Conservation (phyloP, 2,888 invertebrate species). For the Argynnis bischoffii region DNA sequence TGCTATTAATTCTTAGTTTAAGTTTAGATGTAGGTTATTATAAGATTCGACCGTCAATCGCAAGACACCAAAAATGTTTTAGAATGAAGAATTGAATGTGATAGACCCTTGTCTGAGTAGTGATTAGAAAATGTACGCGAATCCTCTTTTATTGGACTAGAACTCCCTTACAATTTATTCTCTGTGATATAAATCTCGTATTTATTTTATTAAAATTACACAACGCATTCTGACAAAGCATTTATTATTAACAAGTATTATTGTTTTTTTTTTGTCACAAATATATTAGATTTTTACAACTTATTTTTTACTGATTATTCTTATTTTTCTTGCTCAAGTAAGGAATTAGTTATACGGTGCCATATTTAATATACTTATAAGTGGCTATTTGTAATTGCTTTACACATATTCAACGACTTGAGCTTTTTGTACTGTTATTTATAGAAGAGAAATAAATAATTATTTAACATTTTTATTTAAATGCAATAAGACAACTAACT, state of each 20-base stretch:
- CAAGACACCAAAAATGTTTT: conserved; percentile 68
- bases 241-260: conserved; percentile 22
- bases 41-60: conserved; percentile 49
- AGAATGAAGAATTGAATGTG: conserved; percentile 59
- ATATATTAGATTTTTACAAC: conserved; percentile 12
- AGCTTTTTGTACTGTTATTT: conserved; percentile 16
- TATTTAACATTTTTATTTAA: conserved; percentile 12
- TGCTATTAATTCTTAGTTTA: conserved; percentile 23
- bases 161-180: conserved; percentile 35
- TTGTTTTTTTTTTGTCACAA: conserved; percentile 10
- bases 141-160: conserved; percentile 25
- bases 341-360: conserved; percentile 36
- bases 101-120: conserved; percentile 46
- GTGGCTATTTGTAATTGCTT: conserved; percentile 21
- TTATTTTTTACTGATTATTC: conserved; percentile 15
- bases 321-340: conserved; percentile 35
- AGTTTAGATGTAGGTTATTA: conserved; percentile 40
- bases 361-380: conserved; percentile 28
- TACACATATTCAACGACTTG: conserved; percentile 9
- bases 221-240: conserved; percentile 34
- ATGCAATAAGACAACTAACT: neutral
- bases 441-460: conserved; percentile 5
- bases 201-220: conserved; percentile 16
- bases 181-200: conserved; percentile 41
- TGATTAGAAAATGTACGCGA: conserved; percentile 26